phyloP scores from a whole-genome alignment of 2,113 vertebrate species.

The Machaerirhynchus nigripectus region DNA sequence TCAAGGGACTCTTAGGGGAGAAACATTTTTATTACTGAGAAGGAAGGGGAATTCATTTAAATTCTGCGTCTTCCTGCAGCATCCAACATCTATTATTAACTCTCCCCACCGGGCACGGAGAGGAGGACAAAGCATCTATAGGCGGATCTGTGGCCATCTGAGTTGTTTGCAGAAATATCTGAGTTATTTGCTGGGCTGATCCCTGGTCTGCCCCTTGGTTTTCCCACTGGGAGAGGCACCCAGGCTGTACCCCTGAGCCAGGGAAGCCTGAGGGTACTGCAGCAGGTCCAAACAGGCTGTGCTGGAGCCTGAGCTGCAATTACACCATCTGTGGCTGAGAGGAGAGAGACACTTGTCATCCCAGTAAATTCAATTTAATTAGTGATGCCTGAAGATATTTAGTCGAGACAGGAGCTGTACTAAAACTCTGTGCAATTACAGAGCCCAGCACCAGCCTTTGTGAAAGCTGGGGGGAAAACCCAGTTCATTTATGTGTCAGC shows the following conservation, averaged over 20 bases:
- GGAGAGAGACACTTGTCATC: not conserved
- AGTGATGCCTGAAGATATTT: not conserved
- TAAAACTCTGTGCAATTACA: not conserved
- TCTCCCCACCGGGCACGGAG: not conserved
- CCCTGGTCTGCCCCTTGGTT: not conserved
- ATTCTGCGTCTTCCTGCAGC: conserved; percentile 4
- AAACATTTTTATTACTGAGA: conserved; percentile 31
- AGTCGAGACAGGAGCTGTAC: not conserved
- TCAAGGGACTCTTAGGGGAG: conserved; percentile 30
- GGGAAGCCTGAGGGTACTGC: not conserved
- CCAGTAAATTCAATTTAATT: not conserved
- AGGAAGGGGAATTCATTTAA: conserved; percentile 27
- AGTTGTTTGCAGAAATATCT: not conserved
- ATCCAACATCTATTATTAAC: not conserved
- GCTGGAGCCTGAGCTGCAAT: not conserved
- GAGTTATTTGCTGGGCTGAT: not conserved
- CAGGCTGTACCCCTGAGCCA: not conserved
- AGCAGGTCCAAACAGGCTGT: not conserved
- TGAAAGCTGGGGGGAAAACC: not conserved
- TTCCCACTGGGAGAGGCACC: not conserved
- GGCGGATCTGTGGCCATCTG: not conserved
- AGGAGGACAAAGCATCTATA: not conserved
- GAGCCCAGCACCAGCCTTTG: not conserved
- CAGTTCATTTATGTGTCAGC: not conserved
- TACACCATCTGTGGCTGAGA: not conserved